These are phyloP conservation scores for Plecotus auritus DNA, from an alignment of 2,113 vertebrate species.

Conservation along the genomic window DNA sequence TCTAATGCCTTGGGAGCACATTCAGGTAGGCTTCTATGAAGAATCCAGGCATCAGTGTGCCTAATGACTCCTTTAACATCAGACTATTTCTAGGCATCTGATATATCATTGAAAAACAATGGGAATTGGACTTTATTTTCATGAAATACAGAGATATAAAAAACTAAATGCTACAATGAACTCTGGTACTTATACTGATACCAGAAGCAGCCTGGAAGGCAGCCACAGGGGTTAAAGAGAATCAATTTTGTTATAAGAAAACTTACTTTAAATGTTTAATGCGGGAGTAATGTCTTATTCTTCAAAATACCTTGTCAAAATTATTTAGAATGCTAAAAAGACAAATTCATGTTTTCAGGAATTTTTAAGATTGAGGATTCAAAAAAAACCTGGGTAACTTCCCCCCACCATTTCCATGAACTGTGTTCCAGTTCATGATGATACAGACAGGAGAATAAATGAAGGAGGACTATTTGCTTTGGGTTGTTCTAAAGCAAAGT, in stretches of 20 bases:
- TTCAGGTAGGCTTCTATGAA: not conserved
- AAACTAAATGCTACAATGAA: constrained; percentile 1
- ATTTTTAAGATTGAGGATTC: not conserved
- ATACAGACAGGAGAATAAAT: not conserved
- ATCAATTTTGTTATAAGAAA: not conserved
- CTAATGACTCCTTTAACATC: not conserved
- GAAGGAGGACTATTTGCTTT: not conserved
- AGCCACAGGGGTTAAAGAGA: not conserved
- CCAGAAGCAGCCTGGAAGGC: constrained; percentile 17
- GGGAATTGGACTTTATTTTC: not conserved
- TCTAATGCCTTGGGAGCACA: not conserved
- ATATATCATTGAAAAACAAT: not conserved
- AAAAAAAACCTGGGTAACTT: not conserved
- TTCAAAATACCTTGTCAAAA: constrained; percentile 35
- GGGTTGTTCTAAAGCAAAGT: not conserved
- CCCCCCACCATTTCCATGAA: not conserved
- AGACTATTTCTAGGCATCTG: not conserved
- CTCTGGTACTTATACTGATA: not conserved
- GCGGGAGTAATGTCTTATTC: not conserved
- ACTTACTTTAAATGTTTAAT: constrained; percentile 22
- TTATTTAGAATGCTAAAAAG: constrained; percentile 20
- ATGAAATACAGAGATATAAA: not conserved
- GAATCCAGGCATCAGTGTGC: not conserved
- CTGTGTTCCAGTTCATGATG: not conserved
- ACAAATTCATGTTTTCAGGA: constrained; percentile 28